phyloP scores from a whole-genome alignment of 2,888 invertebrate genomes.

The Altica lythri region DNA sequence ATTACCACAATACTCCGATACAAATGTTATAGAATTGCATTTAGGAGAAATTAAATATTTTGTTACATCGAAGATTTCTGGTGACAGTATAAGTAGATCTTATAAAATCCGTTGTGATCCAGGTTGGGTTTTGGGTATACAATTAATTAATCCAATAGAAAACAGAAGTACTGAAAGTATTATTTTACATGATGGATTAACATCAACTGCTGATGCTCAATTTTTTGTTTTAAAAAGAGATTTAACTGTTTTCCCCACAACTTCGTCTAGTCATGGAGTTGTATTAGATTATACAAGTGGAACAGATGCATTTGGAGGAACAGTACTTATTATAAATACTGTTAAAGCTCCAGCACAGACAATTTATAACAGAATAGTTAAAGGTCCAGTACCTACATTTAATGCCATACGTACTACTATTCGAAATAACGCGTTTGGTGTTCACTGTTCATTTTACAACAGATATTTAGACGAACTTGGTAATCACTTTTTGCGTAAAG shows the following conservation, averaged over 20 bases:
- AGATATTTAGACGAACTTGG: constrained; percentile 83
- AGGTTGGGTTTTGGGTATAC: constrained; percentile 85
- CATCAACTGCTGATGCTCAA: constrained; percentile 66
- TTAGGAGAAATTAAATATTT: constrained; percentile 77
- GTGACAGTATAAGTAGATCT: constrained; percentile 62
- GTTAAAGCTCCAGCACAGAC: constrained; percentile 75
- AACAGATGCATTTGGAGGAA: constrained; percentile 75
- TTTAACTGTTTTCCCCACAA: constrained; percentile 86
- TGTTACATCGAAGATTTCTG: constrained; percentile 70
- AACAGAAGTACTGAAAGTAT: constrained; percentile 86
- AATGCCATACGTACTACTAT: constrained; percentile 74
- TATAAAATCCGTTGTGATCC: constrained; percentile 74
- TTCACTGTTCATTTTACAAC: constrained; percentile 86
- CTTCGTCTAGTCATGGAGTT: constrained; percentile 82
- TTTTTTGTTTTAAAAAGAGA: constrained; percentile 83
- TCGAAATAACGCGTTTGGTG: constrained; percentile 78
- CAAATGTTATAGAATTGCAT: constrained; percentile 44
- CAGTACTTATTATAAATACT: constrained; percentile 77
- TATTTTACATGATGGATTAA: constrained; percentile 76
- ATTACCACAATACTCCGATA: constrained; percentile 67
- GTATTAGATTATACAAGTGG: constrained; percentile 83
- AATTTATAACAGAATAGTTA: constrained; percentile 72
- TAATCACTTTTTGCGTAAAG: constrained; percentile 83
- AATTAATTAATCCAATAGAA: constrained; percentile 88
- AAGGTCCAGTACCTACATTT: constrained; percentile 79